These are phyloP conservation scores for Heliocidaris tuberculata DNA, from an alignment of 35 echinoderm and acorn worm species.

Conservation along the genomic window DNA sequence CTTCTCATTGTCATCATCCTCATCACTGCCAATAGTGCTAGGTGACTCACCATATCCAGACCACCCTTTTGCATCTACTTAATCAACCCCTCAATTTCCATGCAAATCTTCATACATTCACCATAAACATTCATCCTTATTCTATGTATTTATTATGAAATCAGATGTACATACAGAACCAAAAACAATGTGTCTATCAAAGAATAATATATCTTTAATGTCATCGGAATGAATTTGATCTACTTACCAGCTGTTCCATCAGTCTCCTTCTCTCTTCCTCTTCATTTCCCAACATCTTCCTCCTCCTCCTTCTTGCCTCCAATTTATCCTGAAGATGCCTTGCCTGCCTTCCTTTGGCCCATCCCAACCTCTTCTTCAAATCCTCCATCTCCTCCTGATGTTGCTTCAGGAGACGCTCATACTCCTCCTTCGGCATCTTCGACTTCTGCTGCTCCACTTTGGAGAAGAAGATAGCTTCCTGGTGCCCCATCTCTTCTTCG, in stretches of 20 bases:
- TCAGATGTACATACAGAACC: too few species aligned
- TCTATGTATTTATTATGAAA: too few species aligned
- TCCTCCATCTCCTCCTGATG: conserved; percentile 76
- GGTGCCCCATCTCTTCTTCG: conserved; percentile 65
- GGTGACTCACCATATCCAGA: too few species aligned
- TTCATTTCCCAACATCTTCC: conserved; percentile 43
- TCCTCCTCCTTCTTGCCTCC: conserved; percentile 55
- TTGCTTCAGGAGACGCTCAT: conserved; percentile 63
- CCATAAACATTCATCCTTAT: too few species aligned
- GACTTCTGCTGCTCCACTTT: conserved; percentile 59
- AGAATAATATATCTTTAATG: too few species aligned
- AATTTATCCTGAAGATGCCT: conserved; percentile 74
- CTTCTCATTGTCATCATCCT: too few species aligned
- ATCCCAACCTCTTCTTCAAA: conserved; percentile 61
- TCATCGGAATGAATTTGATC: too few species aligned
- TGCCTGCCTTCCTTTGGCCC: conserved; percentile 56
- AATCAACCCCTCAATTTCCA: too few species aligned
- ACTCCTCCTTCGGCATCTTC: conserved; percentile 73
- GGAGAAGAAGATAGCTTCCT: conserved; percentile 58
- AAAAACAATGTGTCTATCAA: too few species aligned
- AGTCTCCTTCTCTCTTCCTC: conserved; percentile 75
- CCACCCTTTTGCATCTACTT: too few species aligned
- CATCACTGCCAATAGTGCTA: too few species aligned
- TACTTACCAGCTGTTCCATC: conserved; percentile 57
- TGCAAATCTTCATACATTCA: too few species aligned